These are phyloP conservation scores for Cygnus olor DNA, from an alignment of 2,797 vertebrate species.

Conservation along the genomic window DNA sequence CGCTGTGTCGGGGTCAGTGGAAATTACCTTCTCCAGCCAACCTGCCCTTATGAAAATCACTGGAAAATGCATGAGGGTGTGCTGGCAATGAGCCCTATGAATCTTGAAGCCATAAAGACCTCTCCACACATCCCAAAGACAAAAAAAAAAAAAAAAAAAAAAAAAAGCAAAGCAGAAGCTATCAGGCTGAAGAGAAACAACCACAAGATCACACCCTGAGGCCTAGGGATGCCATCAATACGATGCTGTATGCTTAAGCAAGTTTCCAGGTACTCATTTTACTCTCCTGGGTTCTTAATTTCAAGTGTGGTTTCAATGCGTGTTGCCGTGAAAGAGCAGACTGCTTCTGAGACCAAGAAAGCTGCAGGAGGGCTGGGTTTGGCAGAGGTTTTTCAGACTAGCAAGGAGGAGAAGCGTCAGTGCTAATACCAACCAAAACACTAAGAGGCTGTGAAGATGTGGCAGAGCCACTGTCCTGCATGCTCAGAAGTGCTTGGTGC, in stretches of 20 bases:
- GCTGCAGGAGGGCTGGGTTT: neutral
- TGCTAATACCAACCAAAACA: neutral
- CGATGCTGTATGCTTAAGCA: neutral
- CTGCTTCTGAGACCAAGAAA: neutral
- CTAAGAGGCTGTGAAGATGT: fast-evolving
- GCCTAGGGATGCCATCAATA: neutral
- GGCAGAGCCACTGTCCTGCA: neutral
- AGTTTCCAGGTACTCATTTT: neutral
- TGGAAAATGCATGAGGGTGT: neutral
- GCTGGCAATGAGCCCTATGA: neutral
- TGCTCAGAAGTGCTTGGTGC: neutral
- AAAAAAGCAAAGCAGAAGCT: neutral
- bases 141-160: neutral
- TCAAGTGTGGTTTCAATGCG: neutral
- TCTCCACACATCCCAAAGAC: neutral
- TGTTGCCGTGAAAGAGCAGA: neutral
- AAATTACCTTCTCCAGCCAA: neutral
- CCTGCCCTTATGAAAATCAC: neutral
- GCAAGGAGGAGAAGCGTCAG: neutral
- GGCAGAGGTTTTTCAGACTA: neutral
- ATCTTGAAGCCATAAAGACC: neutral
- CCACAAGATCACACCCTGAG: neutral
- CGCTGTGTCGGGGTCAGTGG: neutral
- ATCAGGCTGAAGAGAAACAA: neutral
- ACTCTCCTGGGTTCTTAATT: neutral